phyloP scores from a whole-genome alignment of 2,888 invertebrate genomes.

The Latheticus oryzae region DNA sequence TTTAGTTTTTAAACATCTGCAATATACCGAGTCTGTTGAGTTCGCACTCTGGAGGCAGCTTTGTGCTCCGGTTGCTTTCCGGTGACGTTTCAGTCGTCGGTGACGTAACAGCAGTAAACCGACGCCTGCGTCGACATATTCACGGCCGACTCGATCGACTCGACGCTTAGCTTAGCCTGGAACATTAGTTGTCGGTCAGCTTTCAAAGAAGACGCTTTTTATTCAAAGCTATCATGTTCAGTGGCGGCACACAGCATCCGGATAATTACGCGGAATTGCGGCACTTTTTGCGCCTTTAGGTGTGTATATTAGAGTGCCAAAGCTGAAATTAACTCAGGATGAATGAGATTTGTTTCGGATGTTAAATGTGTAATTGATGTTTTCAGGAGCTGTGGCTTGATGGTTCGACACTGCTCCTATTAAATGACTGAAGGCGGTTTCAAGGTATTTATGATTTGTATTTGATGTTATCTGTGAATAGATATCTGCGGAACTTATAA shows the following conservation, averaged over 20 bases:
- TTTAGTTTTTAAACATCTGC: constrained; percentile 17
- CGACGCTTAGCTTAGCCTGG: constrained; percentile 55
- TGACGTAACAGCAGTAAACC: constrained; percentile 55
- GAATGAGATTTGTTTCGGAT: not conserved
- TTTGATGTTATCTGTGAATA: not conserved
- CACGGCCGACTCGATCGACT: constrained; percentile 62
- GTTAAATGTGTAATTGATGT: constrained; percentile 6
- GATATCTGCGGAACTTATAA: not conserved
- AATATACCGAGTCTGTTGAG: constrained; percentile 2
- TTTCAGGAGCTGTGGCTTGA: constrained; percentile 26
- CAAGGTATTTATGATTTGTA: constrained; percentile 23
- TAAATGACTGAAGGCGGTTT: constrained; percentile 18
- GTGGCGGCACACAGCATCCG: constrained; percentile 21
- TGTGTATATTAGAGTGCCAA: constrained; percentile 7
- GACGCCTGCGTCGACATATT: constrained; percentile 58
- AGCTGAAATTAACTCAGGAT: not conserved
- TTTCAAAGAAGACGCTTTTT: constrained; percentile 36
- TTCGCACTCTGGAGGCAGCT: constrained; percentile 14
- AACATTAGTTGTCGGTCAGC: constrained; percentile 54
- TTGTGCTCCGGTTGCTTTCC: constrained; percentile 41
- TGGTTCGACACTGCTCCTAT: constrained; percentile 6
- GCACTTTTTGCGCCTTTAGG: constrained; percentile 16
- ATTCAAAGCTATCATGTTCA: constrained; percentile 20
- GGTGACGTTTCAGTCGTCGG: constrained; percentile 53
- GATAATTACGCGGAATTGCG: constrained; percentile 16